Conservation (phyloP, 2,113 vertebrate species). For the Mastomys coucha region DNA sequence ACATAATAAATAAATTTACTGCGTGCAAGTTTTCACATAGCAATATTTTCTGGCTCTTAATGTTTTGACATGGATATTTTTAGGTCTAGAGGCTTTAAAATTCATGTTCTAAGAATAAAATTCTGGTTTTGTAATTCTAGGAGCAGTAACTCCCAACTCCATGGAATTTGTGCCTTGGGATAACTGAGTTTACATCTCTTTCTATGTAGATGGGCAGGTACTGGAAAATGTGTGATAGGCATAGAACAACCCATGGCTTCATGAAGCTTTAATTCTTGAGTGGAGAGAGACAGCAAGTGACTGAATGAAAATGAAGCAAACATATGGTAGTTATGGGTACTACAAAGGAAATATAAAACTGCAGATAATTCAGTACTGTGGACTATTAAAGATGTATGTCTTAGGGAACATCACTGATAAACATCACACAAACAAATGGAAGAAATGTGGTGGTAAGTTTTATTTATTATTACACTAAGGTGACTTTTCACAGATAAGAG, state of each 20-base stretch:
- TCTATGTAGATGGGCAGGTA: not conserved
- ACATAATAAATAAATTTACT: too few species aligned
- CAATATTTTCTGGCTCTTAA: slow-evolving; percentile 12
- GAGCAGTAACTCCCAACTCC: not conserved
- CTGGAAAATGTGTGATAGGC: not conserved
- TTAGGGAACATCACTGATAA: not conserved
- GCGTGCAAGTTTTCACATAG: not conserved
- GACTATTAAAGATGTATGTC: not conserved
- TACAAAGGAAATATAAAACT: not conserved
- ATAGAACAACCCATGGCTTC: not conserved
- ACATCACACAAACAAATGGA: not conserved
- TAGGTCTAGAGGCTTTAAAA: not conserved
- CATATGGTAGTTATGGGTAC: not conserved
- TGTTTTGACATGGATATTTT: not conserved
- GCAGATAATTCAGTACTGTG: fast-evolving
- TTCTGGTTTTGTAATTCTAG: not conserved
- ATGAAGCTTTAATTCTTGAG: not conserved
- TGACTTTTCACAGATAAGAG: slow-evolving; percentile 8
- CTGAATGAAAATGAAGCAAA: not conserved
- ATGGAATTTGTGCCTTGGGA: not conserved
- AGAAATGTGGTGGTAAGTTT: not conserved
- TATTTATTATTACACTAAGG: not conserved
- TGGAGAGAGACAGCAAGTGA: not conserved
- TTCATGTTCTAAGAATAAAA: not conserved
- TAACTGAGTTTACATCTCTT: not conserved